Evolutionary conservation across 37 sponge, comb jelly and placozoan species (phyloP), one percentile per base, ranked within the genome.

Genomic region (Theonella swinhoei): DNA sequence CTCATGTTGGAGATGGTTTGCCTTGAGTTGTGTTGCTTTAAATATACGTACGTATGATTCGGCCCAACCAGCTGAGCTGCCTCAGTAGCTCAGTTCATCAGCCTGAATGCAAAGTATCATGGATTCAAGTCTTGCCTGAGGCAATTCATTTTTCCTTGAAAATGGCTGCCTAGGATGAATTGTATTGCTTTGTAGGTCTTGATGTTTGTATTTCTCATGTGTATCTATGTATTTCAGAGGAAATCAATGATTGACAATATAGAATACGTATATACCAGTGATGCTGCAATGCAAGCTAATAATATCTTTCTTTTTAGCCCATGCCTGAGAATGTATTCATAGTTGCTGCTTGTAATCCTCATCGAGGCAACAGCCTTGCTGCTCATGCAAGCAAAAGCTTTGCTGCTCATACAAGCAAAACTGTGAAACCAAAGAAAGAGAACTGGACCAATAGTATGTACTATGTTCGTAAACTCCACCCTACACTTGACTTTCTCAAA

Each of bases 261-360:
- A 60, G 42, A 60, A 42, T 75, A 78, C 38, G 17, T 47, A 79
- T 77, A 9, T 4, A 25, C 47, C 20, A 17, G 5, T 36, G 26
- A n/a, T 39, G 42, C 25, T 39, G 20, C 23, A 39, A 74, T 1
- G 1, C 0, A 74, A 41, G 24, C 1, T 3, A 25, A 9, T 38
- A 54, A 9, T 0, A 35, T 14, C 24, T 20, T 37, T 2, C 36
- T 8, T 36, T 66, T 28, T 47, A 89, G 84, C 68, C 70, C 19
- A 63, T 93, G 26, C 94, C 94, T 41, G 25, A n/a, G 0, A 89
- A 89, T 83, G 32, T 93, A 24, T 93, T 93, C 42, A 63, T 93
- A 1, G 74, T 90, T 60, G 94, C 86, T 24, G 94, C 94, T 17
- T 90, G 90, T 31, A 93, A 93, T 67, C 94, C 94, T 29, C 94